Evolutionary conservation across 2,888 invertebrate species (phyloP).

Genomic region (Cerastis leucographa): DNA sequence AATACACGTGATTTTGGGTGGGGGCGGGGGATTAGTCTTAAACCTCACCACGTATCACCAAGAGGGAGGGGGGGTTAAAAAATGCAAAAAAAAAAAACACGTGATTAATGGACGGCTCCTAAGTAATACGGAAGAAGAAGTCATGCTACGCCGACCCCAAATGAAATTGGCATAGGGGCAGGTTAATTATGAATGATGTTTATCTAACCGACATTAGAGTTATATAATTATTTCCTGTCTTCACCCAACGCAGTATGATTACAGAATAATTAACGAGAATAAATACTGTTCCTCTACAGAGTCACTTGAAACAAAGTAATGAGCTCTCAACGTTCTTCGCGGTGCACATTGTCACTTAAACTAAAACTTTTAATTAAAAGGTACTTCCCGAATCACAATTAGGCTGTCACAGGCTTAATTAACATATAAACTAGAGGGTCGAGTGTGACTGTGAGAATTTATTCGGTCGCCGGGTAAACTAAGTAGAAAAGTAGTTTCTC

Average conservation of each 20-base stretch:
- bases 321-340: conserved; percentile 5
- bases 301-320: conserved; percentile 2
- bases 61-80: no score
- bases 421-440: conserved; percentile 28
- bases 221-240: no score
- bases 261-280: background rate
- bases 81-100: no score
- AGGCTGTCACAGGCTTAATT: conserved; percentile 30
- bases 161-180: no score
- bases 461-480: background rate
- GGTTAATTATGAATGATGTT: no score
- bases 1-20: no score
- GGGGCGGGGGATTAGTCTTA: no score
- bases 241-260: background rate
- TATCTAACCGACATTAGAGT: no score
- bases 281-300: background rate
- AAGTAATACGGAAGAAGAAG: no score
- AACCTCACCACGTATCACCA: no score
- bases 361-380: conserved; percentile 37
- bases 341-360: conserved; percentile 14
- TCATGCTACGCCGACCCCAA: no score
- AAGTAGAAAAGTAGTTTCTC: background rate
- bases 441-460: background rate
- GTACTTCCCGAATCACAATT: conserved; percentile 47
- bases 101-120: no score